A percentile compares a stretch with the other conserved stretches of the same genome.
Evolutionary conservation across 2,888 invertebrate species (phyloP).

Genomic region (Leptinotarsa haldemani): DNA sequence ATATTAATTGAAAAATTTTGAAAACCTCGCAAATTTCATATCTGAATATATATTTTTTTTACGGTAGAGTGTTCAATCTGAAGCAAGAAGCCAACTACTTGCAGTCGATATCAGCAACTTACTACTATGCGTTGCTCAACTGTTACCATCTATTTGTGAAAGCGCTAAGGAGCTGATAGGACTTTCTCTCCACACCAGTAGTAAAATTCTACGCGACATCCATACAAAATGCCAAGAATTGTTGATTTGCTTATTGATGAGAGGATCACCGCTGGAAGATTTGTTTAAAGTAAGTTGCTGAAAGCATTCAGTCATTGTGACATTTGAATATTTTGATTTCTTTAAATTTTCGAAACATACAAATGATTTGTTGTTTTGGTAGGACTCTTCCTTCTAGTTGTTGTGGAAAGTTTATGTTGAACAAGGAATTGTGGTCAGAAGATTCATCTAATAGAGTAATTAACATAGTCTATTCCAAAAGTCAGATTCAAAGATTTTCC

Average conservation of each 20-base stretch:
- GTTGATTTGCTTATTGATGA: slow-evolving; percentile 77
- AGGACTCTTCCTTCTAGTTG: too few relatives aligned
- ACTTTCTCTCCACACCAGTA: slow-evolving; percentile 69
- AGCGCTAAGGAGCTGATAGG: slow-evolving; percentile 75
- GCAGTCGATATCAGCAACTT: slow-evolving; percentile 82
- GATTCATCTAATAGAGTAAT: too few relatives aligned
- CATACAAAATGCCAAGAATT: slow-evolving; percentile 87
- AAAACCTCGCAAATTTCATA: too few relatives aligned
- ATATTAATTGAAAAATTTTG: too few relatives aligned
- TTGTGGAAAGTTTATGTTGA: too few relatives aligned
- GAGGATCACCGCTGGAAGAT: slow-evolving; percentile 80
- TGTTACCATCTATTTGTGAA: slow-evolving; percentile 77
- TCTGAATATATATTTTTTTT: neutral
- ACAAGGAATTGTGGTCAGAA: too few relatives aligned
- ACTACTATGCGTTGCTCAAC: slow-evolving; percentile 78
- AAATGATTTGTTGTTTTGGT: too few relatives aligned
- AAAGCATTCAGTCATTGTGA: too few relatives aligned
- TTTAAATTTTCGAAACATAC: too few relatives aligned
- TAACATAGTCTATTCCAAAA: too few relatives aligned
- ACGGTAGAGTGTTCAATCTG: slow-evolving; percentile 74
- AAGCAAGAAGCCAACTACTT: slow-evolving; percentile 70
- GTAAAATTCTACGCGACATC: slow-evolving; percentile 81
- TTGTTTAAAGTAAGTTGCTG: slow-evolving; percentile 75
- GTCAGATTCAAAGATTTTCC: too few relatives aligned
- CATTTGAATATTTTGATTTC: too few relatives aligned